Evolutionary conservation across 1,140 invertebrate genomes (phyloP), one percentile per base, ranked within the genome.

Genomic region (Caligus rogercresseyi): DNA sequence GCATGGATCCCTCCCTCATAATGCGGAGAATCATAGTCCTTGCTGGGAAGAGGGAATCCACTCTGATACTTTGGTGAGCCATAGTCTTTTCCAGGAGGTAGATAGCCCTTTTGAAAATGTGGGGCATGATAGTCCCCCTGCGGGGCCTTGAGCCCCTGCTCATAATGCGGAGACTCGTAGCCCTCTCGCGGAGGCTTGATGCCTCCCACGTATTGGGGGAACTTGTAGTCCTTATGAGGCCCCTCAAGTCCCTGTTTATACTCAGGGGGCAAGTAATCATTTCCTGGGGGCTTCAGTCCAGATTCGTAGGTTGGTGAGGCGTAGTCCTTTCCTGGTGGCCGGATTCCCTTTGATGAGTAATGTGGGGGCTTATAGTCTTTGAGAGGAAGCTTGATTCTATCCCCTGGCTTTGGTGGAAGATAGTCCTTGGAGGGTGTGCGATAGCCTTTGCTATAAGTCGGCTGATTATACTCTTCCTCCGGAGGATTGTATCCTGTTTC

Each of bases 281-380:
- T 43, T 7, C n/a, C n/a, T 43, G 31, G 31, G n/a, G n/a, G 7
- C 31, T n/a, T n/a, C 7, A 43, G n/a, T 11, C 31, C 31, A 7
- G 31, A 43, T 43, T 43, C n/a, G 31, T 43, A 43, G 31, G 7
- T 43, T 43, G 31, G 31, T 11, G 31, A 43, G n/a, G 7, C n/a
- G n/a, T 43, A 43, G n/a, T n/a, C 31, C n/a, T 43, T n/a, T 11
- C 7, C n/a, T 43, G 31, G 31, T 11, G 31, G 7, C n/a, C n/a
- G 7, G n/a, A 43, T 11, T 43, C 31, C 31, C 31, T 43, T 43
- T 43, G 31, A 43, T 43, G 31, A 43, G 53, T 23, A 19, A 7
- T 54, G 13, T 54, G 53, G 53, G 4, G 53, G 53, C 13, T 14
- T 7, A 54, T 54, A 54, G 21, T 54, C 53, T 16, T 54, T 54